Evolutionary conservation across 2,797 vertebrate species (phyloP), one percentile per base, ranked within the genome.

Genomic region (Ibycter americanus): DNA sequence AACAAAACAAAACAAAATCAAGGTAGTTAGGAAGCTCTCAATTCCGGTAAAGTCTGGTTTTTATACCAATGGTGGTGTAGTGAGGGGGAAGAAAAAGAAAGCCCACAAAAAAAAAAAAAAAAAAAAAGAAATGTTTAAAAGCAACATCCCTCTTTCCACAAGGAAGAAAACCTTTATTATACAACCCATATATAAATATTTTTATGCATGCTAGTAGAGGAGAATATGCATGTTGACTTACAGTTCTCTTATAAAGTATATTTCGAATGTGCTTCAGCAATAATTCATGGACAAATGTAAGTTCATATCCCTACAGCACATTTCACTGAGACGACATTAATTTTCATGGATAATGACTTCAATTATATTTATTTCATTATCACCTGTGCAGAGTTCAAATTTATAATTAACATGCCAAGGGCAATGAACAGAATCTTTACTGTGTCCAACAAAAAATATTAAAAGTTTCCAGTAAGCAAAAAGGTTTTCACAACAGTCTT

Each of bases 371-470:
- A 46, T 89, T 79, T 71, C 26, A 58, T 7, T 15, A 59, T 29
- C 36, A 90, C 46, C 49, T 47, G 9, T 7, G 15, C 49, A 61
- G 44, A 83, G 23, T 25, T 61, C 32, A 40, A 12, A 26, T 47
- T 54, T 31, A 17, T 42, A 49, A 49, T 3, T 9, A 56, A 27
- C 5, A 20, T 0, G 6, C n/a, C 49, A 78, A 44, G 25, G 36
- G 42, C 27, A 54, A 72, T 0, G 3, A 87, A 73, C 4, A 52
- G 15, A 77, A 71, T 22, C 67, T 71, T 49, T 12, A 40, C 1
- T 0, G 26, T 0, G 1, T 27, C 49, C 21, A 4, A 86, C 72
- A 5, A 9, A 68, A 83, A 83, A 22, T 2, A 51, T 3, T 58
- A 0, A 0, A 47, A 26, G 49, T 71, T 81, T 61, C 21, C 51